These are phyloP conservation scores for Conomelus anceps DNA, from an alignment of 2,888 invertebrate species.

Conservation along the genomic window DNA sequence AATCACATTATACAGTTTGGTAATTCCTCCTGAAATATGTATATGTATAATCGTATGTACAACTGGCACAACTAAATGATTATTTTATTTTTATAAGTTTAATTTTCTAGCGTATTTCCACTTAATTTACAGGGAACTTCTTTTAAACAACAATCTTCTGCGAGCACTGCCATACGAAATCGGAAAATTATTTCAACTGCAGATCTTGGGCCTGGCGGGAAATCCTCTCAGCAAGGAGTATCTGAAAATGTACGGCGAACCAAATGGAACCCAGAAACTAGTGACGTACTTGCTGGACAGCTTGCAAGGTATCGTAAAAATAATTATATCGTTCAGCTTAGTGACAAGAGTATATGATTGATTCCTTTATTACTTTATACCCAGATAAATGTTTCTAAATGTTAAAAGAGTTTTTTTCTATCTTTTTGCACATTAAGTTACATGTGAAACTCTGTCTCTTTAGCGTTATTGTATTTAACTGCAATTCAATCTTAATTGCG, in stretches of 20 bases:
- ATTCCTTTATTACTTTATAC: too few species aligned
- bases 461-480: too few species aligned
- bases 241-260: conserved; percentile 83
- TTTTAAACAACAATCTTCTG: conserved; percentile 89
- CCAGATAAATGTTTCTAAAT: too few species aligned
- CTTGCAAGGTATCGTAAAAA: conserved; percentile 65
- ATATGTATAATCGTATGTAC: too few species aligned
- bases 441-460: too few species aligned
- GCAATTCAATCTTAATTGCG: too few species aligned
- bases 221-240: conserved; percentile 93
- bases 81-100: not conserved
- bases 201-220: conserved; percentile 84
- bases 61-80: not conserved
- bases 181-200: conserved; percentile 94
- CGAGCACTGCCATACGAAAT: conserved; percentile 92
- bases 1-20: too few species aligned
- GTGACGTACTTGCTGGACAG: conserved; percentile 92
- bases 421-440: too few species aligned
- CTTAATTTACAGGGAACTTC: conserved; percentile 69
- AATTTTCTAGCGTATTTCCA: not conserved
- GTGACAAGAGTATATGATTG: too few species aligned
- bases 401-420: too few species aligned
- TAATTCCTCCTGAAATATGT: too few species aligned
- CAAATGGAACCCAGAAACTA: conserved; percentile 90
- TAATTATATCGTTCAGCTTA: too few species aligned